These are phyloP conservation scores for Lagenorhynchus albirostris DNA, from an alignment of 2,113 vertebrate species.

Conservation along the genomic window DNA sequence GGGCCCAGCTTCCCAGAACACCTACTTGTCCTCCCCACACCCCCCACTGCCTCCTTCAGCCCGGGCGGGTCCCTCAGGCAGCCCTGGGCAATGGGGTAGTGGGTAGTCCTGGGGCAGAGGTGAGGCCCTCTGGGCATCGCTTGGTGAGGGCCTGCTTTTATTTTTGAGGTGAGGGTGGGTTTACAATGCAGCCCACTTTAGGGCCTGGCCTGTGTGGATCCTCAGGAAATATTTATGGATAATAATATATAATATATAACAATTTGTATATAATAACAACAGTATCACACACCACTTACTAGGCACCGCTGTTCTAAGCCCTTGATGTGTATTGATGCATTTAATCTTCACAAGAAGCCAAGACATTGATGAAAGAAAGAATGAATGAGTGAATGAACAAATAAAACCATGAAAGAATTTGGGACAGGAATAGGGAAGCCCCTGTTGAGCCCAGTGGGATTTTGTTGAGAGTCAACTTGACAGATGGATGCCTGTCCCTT, in stretches of 20 bases:
- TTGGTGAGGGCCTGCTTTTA: neutral
- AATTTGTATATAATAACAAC: neutral
- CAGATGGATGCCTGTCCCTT: neutral
- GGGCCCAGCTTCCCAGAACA: neutral
- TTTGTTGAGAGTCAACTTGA: neutral
- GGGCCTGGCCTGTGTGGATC: neutral
- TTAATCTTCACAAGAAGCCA: neutral
- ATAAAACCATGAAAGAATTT: neutral
- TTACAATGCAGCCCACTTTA: neutral
- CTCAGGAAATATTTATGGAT: neutral
- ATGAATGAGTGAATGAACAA: neutral
- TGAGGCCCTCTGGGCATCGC: neutral
- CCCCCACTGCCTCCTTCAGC: neutral
- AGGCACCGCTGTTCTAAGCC: neutral
- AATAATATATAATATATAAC: no score
- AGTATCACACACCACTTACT: neutral
- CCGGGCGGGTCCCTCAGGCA: neutral
- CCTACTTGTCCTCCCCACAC: no score
- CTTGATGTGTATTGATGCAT: neutral
- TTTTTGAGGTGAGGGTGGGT: neutral
- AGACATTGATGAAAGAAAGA: neutral
- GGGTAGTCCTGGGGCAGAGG: neutral
- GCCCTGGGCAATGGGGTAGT: neutral
- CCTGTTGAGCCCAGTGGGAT: neutral
- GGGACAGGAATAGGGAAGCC: neutral